These are phyloP conservation scores for Phataginus tetradactyla DNA, from an alignment of 2,797 vertebrate species.

Conservation along the genomic window DNA sequence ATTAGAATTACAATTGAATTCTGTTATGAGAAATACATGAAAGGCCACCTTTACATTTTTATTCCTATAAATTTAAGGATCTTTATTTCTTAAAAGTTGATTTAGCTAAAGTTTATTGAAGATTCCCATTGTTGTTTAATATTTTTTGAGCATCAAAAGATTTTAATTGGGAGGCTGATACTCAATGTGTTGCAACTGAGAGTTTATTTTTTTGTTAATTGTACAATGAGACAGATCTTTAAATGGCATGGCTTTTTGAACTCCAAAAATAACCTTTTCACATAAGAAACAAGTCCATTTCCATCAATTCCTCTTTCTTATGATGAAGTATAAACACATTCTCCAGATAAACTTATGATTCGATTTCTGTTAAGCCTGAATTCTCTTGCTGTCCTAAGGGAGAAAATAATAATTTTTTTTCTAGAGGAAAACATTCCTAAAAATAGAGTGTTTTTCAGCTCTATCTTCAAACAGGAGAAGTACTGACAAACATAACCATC, in stretches of 20 bases:
- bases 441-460: neutral
- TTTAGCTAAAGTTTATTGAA: neutral
- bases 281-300: neutral
- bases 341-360: constrained; percentile 42
- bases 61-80: neutral
- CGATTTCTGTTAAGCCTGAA: neutral
- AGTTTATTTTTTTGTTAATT: constrained; percentile 9
- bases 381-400: constrained; percentile 34
- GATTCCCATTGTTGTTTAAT: neutral
- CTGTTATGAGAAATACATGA: neutral
- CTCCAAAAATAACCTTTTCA: neutral
- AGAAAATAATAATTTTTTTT: neutral
- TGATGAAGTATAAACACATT: neutral
- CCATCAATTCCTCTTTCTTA: neutral
- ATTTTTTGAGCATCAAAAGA: neutral
- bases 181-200: neutral
- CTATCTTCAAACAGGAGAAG: constrained; percentile 39
- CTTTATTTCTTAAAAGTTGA: neutral
- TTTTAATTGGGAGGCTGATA: neutral
- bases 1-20: neutral
- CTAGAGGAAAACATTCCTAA: neutral
- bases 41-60: neutral
- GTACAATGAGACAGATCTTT: neutral
- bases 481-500: neutral
- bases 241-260: neutral